These are phyloP conservation scores for Drosophila nr. perissopoda DNA, from an alignment of 2,888 invertebrate genomes.

Conservation along the genomic window DNA sequence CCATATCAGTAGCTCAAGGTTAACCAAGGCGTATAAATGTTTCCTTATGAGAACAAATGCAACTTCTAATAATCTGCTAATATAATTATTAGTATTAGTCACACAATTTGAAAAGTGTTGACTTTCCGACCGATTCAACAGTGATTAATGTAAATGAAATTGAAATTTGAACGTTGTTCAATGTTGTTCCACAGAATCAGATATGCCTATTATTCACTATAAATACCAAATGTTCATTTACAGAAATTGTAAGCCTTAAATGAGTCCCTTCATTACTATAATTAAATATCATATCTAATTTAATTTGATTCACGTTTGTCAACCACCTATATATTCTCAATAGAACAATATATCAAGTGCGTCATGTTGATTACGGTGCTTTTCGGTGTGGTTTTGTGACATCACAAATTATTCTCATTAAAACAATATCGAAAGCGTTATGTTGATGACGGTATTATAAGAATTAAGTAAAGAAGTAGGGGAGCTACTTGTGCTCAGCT, in stretches of 20 bases:
- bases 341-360: conserved; percentile 4
- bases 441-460: not conserved
- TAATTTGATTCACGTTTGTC: not conserved
- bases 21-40: not conserved
- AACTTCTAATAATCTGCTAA: not conserved
- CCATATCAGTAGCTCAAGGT: not conserved
- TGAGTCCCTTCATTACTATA: not conserved
- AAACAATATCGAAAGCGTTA: conserved; percentile 20
- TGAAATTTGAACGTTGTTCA: not conserved
- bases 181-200: not conserved
- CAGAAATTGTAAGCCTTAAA: not conserved
- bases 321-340: not conserved
- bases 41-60: not conserved
- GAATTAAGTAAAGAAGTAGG: not conserved
- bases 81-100: not conserved
- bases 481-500: conserved; percentile 14
- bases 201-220: not conserved
- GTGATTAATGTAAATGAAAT: not conserved
- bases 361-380: conserved; percentile 11
- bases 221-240: not conserved
- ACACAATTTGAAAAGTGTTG: not conserved
- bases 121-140: not conserved
- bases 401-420: not conserved
- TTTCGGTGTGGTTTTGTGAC: not conserved
- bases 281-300: not conserved